Evolutionary conservation across 2,888 invertebrate species (phyloP).

Genomic region (Megaustenia siamemsis): DNA sequence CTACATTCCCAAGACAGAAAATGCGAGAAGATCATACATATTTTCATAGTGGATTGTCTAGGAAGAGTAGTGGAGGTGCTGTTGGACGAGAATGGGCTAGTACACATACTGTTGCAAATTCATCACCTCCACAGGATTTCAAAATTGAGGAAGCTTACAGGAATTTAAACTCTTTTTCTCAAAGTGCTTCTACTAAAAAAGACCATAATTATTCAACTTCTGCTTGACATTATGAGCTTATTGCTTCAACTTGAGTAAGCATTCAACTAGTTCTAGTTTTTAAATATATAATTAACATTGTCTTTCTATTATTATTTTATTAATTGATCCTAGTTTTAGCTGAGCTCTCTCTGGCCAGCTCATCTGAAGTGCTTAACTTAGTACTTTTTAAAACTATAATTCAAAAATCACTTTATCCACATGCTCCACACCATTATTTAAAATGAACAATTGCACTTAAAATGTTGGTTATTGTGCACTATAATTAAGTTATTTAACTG

Average conservation of each 20-base stretch:
- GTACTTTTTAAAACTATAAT: too few relatives aligned
- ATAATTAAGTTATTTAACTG: too few relatives aligned
- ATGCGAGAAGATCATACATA: conserved; percentile 53
- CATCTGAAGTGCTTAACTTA: too few relatives aligned
- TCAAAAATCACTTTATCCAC: too few relatives aligned
- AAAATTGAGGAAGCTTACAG: conserved; percentile 30
- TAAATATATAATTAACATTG: background rate
- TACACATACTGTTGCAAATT: conserved; percentile 38
- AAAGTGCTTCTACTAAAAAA: conserved; percentile 48
- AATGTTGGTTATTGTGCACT: too few relatives aligned
- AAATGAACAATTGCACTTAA: too few relatives aligned
- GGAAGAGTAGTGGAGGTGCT: background rate
- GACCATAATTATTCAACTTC: conserved; percentile 54
- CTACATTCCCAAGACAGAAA: conserved; percentile 52
- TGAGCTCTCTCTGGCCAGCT: too few relatives aligned
- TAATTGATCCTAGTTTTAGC: too few relatives aligned
- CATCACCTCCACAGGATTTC: background rate
- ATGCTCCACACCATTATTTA: too few relatives aligned
- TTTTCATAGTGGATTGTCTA: conserved; percentile 50
- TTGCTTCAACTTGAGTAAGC: background rate
- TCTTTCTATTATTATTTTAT: too few relatives aligned
- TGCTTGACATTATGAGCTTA: background rate
- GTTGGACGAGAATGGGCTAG: conserved; percentile 48
- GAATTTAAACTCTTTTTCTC: conserved; percentile 37
- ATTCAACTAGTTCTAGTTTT: background rate